These are phyloP conservation scores for Calephelis perditalis DNA, from an alignment of 2,888 invertebrate genomes.

Conservation along the genomic window DNA sequence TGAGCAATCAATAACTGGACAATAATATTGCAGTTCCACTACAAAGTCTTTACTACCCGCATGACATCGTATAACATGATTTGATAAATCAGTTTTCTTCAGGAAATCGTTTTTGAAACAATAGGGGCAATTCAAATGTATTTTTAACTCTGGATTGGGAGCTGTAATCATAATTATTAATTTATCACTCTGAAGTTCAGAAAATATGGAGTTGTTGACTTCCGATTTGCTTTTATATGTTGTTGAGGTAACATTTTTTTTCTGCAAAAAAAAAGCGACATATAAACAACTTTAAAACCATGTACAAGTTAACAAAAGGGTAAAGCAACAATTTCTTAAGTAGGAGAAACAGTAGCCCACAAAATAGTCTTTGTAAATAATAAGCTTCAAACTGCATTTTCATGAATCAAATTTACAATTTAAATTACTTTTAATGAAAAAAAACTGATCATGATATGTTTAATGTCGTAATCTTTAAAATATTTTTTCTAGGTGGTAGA, in stretches of 20 bases:
- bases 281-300: not conserved
- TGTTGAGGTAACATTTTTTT: conserved; percentile 22
- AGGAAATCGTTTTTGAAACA: conserved; percentile 41
- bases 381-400: not conserved
- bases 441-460: too few species aligned
- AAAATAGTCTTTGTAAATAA: not conserved
- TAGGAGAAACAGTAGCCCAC: not conserved
- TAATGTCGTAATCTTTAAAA: too few species aligned
- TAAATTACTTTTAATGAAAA: not conserved
- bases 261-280: conserved; percentile 34
- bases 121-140: conserved; percentile 48
- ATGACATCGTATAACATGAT: conserved; percentile 79
- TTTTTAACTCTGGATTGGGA: conserved; percentile 39
- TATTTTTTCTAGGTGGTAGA: too few species aligned
- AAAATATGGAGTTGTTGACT: conserved; percentile 35
- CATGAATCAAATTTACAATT: not conserved
- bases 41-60: conserved; percentile 40
- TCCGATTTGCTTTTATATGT: conserved; percentile 1
- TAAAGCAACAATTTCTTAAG: not conserved
- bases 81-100: conserved; percentile 45
- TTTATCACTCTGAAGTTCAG: conserved; percentile 36
- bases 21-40: conserved; percentile 72
- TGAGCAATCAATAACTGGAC: conserved; percentile 70
- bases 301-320: not conserved
- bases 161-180: conserved; percentile 46